A percentile compares a stretch with the other conserved stretches of the same genome.
Evolutionary conservation across 35 echinoderm and acorn worm genomes (phyloP).

Genomic region (Stichopus chloronotus): DNA sequence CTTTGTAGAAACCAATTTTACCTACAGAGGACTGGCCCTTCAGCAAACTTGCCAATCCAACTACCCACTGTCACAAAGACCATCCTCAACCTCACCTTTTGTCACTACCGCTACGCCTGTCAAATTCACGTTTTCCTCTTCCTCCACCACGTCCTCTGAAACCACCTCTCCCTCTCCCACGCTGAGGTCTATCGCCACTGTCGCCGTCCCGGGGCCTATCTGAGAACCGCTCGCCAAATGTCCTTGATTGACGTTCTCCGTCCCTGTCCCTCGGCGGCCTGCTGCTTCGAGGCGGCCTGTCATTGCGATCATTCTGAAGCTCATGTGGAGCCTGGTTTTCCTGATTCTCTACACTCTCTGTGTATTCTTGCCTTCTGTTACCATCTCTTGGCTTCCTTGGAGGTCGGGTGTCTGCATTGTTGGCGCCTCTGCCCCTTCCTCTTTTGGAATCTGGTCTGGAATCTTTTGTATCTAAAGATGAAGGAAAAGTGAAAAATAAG

Average conservation of each 20-base stretch:
- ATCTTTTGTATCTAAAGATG: conserved; percentile 37
- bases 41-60: too few species aligned
- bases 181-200: conserved; percentile 67
- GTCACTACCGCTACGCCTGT: conserved; percentile 93
- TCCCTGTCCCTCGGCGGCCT: conserved; percentile 34
- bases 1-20: too few species aligned
- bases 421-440: conserved; percentile 64
- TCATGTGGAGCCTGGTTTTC: conserved; percentile 87
- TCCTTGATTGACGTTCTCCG: conserved; percentile 56
- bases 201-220: conserved; percentile 61
- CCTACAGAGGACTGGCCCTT: too few species aligned
- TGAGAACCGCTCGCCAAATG: conserved; percentile 48
- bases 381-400: conserved; percentile 38
- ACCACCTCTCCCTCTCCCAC: conserved; percentile 70
- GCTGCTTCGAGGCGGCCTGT: conserved; percentile 50
- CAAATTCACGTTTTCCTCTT: conserved; percentile 91
- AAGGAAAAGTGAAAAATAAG: not conserved
- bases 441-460: conserved; percentile 68
- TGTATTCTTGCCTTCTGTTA: conserved; percentile 70
- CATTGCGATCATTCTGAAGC: conserved; percentile 56
- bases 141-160: conserved; percentile 62
- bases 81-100: conserved; percentile 72
- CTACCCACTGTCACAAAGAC: too few species aligned
- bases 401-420: conserved; percentile 40
- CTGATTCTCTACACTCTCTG: conserved; percentile 77